Base-by-base conservation (phyloP, 1,140 invertebrate species). In the Chironomus striatipennis region DNA sequence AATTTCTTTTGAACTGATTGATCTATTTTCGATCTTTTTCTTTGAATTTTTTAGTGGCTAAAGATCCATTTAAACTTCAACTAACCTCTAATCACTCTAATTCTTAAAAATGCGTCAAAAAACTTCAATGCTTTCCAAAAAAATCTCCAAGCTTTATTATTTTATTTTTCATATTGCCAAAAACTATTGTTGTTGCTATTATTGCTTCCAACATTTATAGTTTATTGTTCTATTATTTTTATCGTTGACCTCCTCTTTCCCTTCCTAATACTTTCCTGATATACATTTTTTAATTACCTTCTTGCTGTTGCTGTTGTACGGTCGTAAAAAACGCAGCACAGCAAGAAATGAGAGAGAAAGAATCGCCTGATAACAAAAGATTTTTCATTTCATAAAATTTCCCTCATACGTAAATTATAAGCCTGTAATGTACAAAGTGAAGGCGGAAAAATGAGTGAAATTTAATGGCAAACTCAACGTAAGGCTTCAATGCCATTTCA, bases 361-460 rank as follows among this genome's bases (percentile, higher is more conserved):
- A 70, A 70, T 70, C 18, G 65, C 65, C 65, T 70, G 65, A 70
- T 70, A 70, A 70, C 65, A n/a, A 20, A 70, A 70, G 65, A 70
- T 70, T 70, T 70, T 70, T 70, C 65, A 70, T 70, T 70, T 17
- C 18, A 6, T 20, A 20, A 20, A 8, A 7, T 21, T n/a, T n/a
- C n/a, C 65, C n/a, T 17, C n/a, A 20, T 15, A 47, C 8, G 43
- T 12, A 15, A 15, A n/a, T 57, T 12, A 57, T 1, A 2, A 5
- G 5, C 24, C 2, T 5, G 24, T 2, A 34, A 34, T 34, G 24
- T 34, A 34, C 5, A 34, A 34, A 2, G 24, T 34, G 24, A 34
- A 34, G 24, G 24, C 24, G 47, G 12, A 57, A 57, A 70, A 67
- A 67, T 18, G n/a, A 34, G 17, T 20, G 18, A 70, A 70, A 70